These are phyloP conservation scores for Ia io DNA, from an alignment of 2,113 vertebrate genomes.

Conservation along the genomic window DNA sequence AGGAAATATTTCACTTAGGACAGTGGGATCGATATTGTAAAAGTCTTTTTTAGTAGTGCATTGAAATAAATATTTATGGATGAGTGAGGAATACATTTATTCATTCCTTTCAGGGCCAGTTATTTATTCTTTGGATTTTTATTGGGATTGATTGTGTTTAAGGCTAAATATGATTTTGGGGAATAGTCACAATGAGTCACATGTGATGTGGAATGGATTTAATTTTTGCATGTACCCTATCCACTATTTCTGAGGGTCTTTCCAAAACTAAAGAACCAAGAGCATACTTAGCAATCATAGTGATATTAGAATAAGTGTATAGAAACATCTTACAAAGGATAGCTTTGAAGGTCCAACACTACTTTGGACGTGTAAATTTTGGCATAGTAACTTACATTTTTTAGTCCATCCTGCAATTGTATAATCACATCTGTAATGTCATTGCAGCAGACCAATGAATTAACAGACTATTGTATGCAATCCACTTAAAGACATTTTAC, in stretches of 20 bases:
- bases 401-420: neutral
- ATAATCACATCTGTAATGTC: neutral
- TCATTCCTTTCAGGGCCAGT: neutral
- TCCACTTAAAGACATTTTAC: neutral
- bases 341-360: neutral
- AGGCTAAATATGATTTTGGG: neutral
- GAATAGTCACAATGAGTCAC: neutral
- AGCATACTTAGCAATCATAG: neutral
- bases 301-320: neutral
- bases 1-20: neutral
- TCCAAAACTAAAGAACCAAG: neutral
- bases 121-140: neutral
- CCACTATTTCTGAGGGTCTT: neutral
- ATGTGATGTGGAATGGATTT: slow-evolving; percentile 12
- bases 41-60: neutral
- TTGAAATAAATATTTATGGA: neutral
- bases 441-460: neutral
- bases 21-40: neutral
- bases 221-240: neutral
- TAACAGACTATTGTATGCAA: neutral
- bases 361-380: neutral
- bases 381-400: neutral
- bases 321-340: neutral
- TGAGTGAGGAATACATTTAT: neutral
- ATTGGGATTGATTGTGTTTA: neutral